Conservation (phyloP, 2,113 vertebrate species). For the Colinus virginianus region DNA sequence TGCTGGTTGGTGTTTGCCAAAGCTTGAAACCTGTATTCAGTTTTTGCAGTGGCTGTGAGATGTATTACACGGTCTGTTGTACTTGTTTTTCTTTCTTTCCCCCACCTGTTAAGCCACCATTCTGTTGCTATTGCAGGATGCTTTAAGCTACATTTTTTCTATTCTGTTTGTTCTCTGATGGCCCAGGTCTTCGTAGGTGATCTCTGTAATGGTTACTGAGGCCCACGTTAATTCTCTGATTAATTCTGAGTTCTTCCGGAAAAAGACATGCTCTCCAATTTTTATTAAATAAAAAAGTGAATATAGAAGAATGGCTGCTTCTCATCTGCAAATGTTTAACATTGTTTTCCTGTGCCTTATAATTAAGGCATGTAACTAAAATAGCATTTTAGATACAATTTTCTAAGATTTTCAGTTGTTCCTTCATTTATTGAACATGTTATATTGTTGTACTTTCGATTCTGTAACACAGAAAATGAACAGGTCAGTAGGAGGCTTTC, state of each 20-base stretch:
- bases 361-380: not conserved
- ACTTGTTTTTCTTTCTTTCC: not conserved
- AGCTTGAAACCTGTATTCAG: not conserved
- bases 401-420: not conserved
- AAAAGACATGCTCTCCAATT: not conserved
- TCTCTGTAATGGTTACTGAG: not conserved
- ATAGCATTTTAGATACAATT: not conserved
- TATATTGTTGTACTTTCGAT: not conserved
- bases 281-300: not conserved
- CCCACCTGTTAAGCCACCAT: conserved; percentile 58
- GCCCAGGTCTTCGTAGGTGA: not conserved
- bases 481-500: not conserved
- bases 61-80: not conserved
- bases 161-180: not conserved
- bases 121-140: not conserved
- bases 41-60: not conserved
- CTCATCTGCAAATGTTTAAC: not conserved
- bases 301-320: not conserved
- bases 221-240: not conserved
- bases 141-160: not conserved
- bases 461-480: not conserved
- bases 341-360: not conserved
- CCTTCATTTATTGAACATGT: not conserved
- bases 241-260: not conserved
- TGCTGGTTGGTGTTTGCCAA: not conserved